Base-by-base conservation (phyloP, 2,888 invertebrate species). In the Adela reaumurella region DNA sequence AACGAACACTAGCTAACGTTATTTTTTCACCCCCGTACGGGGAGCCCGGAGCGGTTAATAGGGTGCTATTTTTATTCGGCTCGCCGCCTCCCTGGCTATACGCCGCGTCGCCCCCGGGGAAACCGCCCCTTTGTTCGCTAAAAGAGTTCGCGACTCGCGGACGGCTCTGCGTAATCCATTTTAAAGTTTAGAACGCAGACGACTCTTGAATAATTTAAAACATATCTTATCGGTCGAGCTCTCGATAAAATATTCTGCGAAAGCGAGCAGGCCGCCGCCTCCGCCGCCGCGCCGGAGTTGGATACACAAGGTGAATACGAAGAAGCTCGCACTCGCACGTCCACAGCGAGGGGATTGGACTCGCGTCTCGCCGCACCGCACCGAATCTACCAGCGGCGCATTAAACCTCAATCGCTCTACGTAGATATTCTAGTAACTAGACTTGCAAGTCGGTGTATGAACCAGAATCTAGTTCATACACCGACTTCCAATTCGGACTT, bases 171-270 rank as follows among this genome's bases (percentile, higher is more conserved):
- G 49, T 50, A 47, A 50, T 50, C 50, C 52, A 48, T 50, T 52
- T 50, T 44, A 44, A 50, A 52, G 49, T 52, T 51, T 52, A 50
- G 24, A 48, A 49, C 46, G 48, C 45, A 45, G 47, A 46, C 45
- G 45, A 44, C 47, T 47, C 44, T 43, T 51, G 51, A 51, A 51
- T 51, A 51, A 49, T 51, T 51, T 49, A 49, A 47, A 43, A 16
- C 49, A 51, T 51, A 49, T 51, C 51, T 51, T 51, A 49, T 49
- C 49, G 49, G 49, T 47, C 46, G 43, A 28, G 51, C 51, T 49
- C 20, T 48, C 49, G 51, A 51, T 49, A 51, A 51, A 51, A 51
- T 51, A 51, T 51, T 51, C 49, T 3, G 46, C 47, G 48, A 44
- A 46, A 49, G 43, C 49, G 45, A 43, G 49, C 42, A 46, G 28